Evolutionary conservation across 2,113 vertebrate genomes (phyloP).

Genomic region (Xiphophorus couchianus): DNA sequence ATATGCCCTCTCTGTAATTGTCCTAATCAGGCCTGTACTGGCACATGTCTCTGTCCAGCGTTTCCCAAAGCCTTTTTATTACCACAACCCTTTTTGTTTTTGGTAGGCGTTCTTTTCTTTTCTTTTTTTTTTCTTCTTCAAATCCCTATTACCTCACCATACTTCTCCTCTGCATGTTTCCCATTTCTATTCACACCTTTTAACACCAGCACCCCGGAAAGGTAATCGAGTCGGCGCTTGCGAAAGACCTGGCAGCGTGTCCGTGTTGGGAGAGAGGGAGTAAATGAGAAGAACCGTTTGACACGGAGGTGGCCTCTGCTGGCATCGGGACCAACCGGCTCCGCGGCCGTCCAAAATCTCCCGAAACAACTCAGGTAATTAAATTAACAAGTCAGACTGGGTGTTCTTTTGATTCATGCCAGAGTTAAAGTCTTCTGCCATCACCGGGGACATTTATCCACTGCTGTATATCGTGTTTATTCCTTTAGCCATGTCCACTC

Average conservation of each 20-base stretch:
- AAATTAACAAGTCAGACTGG: constrained; percentile 66
- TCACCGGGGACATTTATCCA: constrained; percentile 60
- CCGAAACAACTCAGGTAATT: constrained; percentile 63
- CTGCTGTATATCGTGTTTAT: constrained; percentile 63
- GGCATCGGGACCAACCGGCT: constrained; percentile 51
- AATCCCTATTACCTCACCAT: constrained; percentile 1
- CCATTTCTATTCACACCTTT: constrained; percentile 33
- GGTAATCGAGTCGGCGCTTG: constrained; percentile 61
- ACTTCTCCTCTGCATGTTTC: constrained; percentile 13
- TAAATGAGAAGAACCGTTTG: constrained; percentile 37
- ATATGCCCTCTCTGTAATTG: constrained; percentile 53
- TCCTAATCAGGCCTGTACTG: constrained; percentile 71
- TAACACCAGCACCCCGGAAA: constrained; percentile 56
- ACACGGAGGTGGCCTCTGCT: constrained; percentile 55
- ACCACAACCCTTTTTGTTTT: constrained; percentile 22
- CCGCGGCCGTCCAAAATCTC: constrained; percentile 53
- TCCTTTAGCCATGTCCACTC: constrained; percentile 43
- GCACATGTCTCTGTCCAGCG: constrained; percentile 56
- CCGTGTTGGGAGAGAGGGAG: constrained; percentile 33
- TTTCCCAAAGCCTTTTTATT: constrained; percentile 29
- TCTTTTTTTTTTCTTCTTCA: background rate
- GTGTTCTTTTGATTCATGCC: constrained; percentile 58
- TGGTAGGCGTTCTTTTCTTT: constrained; percentile 16
- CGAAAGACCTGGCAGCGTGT: constrained; percentile 45
- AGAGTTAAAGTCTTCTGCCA: constrained; percentile 60